These are phyloP conservation scores for Theristus sp. DNA, from an alignment of 2,888 invertebrate genomes.

Conservation along the genomic window DNA sequence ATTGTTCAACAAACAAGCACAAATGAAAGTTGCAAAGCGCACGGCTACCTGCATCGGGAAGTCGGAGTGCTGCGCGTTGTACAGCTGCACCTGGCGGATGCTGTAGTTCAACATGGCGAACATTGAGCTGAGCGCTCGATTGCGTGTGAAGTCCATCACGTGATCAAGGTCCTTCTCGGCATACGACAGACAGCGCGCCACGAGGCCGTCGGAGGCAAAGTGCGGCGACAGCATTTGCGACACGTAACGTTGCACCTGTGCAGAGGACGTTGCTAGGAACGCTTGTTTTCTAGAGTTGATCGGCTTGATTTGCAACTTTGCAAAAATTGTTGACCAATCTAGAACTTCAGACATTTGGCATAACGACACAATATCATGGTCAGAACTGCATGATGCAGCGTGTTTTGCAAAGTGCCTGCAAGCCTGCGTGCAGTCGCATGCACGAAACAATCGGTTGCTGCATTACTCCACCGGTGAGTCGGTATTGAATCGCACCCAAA, in stretches of 20 bases:
- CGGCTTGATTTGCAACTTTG: no score
- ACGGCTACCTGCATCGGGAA: slow-evolving; percentile 52
- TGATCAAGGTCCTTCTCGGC: slow-evolving; percentile 72
- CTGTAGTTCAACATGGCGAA: slow-evolving; percentile 95
- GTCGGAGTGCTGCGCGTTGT: slow-evolving; percentile 79
- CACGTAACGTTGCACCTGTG: slow-evolving; percentile 65
- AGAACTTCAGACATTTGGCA: no score
- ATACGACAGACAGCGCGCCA: slow-evolving; percentile 74
- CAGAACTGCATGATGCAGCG: no score
- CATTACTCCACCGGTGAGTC: no score
- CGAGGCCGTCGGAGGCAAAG: slow-evolving; percentile 77
- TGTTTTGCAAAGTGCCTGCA: no score
- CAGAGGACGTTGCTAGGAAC: background rate
- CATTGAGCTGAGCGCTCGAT: slow-evolving; percentile 77
- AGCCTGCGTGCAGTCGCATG: no score
- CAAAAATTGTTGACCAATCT: no score
- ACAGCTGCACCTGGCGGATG: slow-evolving; percentile 59
- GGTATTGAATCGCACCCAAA: no score
- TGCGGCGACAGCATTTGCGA: slow-evolving; percentile 62
- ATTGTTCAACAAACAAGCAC: background rate
- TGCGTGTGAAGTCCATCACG: slow-evolving; percentile 93
- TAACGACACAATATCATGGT: no score
- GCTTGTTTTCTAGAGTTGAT: no score
- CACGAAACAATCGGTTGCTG: no score
- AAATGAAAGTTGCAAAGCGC: background rate